These are phyloP conservation scores for Clusia tigrina DNA, from an alignment of 2,888 invertebrate species.

Conservation along the genomic window DNA sequence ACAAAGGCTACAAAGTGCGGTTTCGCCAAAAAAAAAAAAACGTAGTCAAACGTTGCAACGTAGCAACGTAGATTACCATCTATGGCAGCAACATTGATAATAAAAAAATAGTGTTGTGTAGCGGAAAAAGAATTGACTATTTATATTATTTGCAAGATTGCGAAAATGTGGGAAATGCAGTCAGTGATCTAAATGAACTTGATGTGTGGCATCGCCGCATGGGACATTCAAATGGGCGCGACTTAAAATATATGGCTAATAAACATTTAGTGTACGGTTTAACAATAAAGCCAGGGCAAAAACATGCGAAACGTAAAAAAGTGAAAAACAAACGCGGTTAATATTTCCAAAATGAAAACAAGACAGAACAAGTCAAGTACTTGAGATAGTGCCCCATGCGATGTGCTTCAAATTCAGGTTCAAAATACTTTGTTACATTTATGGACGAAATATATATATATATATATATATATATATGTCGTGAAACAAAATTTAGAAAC, in stretches of 20 bases:
- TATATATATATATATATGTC: slow-evolving; percentile 35
- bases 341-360: slow-evolving; percentile 23
- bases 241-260: slow-evolving; percentile 15
- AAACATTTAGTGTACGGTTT: slow-evolving; percentile 15
- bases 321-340: slow-evolving; percentile 19
- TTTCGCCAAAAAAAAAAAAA: slow-evolving; percentile 10
- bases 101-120: neutral
- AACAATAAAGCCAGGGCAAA: neutral
- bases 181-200: neutral
- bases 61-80: no score
- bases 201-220: slow-evolving; percentile 5
- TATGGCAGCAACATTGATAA: no score
- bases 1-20: slow-evolving; percentile 15
- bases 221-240: slow-evolving; percentile 4
- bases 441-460: slow-evolving; percentile 35
- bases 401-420: slow-evolving; percentile 15
- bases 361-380: slow-evolving; percentile 12
- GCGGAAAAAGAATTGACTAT: neutral
- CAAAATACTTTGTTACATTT: slow-evolving; percentile 30
- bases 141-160: neutral
- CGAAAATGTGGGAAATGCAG: slow-evolving; percentile 8
- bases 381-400: no score
- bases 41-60: neutral
- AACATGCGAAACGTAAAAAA: slow-evolving; percentile 22
- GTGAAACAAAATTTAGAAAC: slow-evolving; percentile 13